These are phyloP conservation scores for Thamnophis sirtalis DNA, from an alignment of 2,113 vertebrate species.

Conservation along the genomic window DNA sequence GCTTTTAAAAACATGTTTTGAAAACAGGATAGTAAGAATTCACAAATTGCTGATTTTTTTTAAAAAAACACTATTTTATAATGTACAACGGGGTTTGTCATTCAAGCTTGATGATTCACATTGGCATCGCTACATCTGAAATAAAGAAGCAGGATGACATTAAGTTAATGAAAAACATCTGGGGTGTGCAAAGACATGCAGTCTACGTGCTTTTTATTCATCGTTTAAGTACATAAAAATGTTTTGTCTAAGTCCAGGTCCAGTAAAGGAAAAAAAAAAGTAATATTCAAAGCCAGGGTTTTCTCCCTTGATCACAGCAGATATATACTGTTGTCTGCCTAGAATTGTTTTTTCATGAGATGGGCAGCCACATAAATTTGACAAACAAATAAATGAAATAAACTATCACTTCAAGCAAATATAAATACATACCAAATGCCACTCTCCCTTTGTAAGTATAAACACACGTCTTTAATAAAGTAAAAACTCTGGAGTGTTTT, in stretches of 20 bases:
- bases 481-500: background rate
- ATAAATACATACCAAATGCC: constrained; percentile 43
- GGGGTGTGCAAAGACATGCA: constrained; percentile 30
- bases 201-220: constrained; percentile 14
- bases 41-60: background rate
- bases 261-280: constrained; percentile 43
- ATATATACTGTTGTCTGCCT: background rate
- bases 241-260: constrained; percentile 46
- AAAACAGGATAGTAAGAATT: constrained; percentile 45
- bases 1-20: constrained; percentile 54
- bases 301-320: constrained; percentile 45
- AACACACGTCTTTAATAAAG: constrained; percentile 16
- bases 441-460: constrained; percentile 38
- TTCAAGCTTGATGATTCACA: constrained; percentile 29
- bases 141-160: constrained; percentile 30
- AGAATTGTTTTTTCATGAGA: background rate
- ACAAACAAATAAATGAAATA: background rate
- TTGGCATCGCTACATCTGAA: constrained; percentile 22
- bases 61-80: background rate
- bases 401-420: constrained; percentile 58
- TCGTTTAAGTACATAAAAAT: constrained; percentile 16
- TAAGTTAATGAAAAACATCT: constrained; percentile 21
- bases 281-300: constrained; percentile 24
- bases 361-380: background rate
- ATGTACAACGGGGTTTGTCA: constrained; percentile 20